Conservation (phyloP, 2,888 invertebrate genomes). For the Stegana nigrithorax region DNA sequence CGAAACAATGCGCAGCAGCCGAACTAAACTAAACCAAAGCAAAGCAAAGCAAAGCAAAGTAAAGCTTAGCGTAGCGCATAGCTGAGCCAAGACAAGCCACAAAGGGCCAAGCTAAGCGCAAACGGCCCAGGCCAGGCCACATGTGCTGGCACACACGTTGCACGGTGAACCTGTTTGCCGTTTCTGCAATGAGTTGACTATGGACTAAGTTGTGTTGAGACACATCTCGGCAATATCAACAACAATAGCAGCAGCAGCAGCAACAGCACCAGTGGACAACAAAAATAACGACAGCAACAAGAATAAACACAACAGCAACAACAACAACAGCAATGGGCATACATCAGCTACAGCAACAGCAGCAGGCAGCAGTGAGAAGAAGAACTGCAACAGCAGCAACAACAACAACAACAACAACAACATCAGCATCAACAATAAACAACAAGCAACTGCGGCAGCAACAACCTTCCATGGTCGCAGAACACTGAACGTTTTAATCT, state of each 20-base stretch:
- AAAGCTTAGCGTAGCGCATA: not conserved
- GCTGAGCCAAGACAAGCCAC: too few relatives aligned
- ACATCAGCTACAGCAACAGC: conserved; percentile 64
- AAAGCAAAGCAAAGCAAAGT: conserved; percentile 2
- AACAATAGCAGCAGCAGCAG: not conserved
- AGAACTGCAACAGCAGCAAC: too few relatives aligned
- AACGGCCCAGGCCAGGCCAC: too few relatives aligned
- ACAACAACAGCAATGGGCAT: conserved; percentile 18
- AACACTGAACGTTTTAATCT: conserved; percentile 19
- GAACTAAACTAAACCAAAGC: conserved; percentile 7
- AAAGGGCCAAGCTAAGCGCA: too few relatives aligned
- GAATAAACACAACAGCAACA: too few relatives aligned
- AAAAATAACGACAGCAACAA: too few relatives aligned
- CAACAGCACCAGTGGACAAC: not conserved
- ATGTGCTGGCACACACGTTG: too few relatives aligned
- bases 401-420: conserved; percentile 17
- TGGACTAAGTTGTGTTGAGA: not conserved
- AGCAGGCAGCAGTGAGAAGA: too few relatives aligned
- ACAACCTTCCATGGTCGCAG: not conserved
- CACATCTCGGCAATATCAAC: not conserved
- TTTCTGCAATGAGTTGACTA: too few relatives aligned
- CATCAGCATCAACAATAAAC: conserved; percentile 60
- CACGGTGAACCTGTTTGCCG: too few relatives aligned
- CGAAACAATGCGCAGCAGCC: conserved; percentile 8
- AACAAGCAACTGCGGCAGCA: conserved; percentile 8